phyloP scores from a whole-genome alignment of 1,140 invertebrate genomes.

The Drosophila elegans region DNA sequence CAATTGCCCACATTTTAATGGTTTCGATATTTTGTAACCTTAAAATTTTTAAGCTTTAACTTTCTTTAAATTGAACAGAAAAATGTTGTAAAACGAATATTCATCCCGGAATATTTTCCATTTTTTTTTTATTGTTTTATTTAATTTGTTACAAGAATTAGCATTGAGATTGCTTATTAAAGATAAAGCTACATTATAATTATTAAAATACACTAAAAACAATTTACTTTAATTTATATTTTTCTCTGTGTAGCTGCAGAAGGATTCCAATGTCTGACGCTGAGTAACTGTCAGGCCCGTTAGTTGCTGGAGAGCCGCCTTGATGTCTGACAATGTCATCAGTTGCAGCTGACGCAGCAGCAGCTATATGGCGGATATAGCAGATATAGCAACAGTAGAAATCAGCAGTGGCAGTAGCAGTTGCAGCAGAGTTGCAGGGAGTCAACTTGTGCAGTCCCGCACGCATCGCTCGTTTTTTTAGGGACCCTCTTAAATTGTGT shows the following conservation, averaged over 20 bases:
- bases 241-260: neutral
- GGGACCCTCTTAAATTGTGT: slow-evolving; percentile 27
- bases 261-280: slow-evolving; percentile 56
- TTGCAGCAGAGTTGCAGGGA: slow-evolving; percentile 34
- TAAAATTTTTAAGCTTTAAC: too few species aligned
- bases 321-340: slow-evolving; percentile 80
- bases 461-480: slow-evolving; percentile 40
- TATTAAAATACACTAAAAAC: too few species aligned
- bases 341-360: slow-evolving; percentile 81
- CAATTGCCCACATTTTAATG: too few species aligned
- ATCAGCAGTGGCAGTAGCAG: slow-evolving; percentile 32
- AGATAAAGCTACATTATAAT: too few species aligned
- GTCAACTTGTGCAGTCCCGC: slow-evolving; percentile 29
- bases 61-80: too few species aligned
- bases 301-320: slow-evolving; percentile 65
- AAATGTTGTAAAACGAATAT: too few species aligned
- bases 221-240: neutral
- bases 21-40: too few species aligned
- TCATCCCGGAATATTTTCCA: too few species aligned
- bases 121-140: too few species aligned
- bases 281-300: slow-evolving; percentile 77
- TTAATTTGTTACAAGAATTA: too few species aligned
- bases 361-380: slow-evolving; percentile 21
- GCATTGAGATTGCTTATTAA: too few species aligned
- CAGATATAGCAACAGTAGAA: slow-evolving; percentile 7